phyloP scores from a whole-genome alignment of 2,888 invertebrate genomes.

The Ferdinandea cuprea region DNA sequence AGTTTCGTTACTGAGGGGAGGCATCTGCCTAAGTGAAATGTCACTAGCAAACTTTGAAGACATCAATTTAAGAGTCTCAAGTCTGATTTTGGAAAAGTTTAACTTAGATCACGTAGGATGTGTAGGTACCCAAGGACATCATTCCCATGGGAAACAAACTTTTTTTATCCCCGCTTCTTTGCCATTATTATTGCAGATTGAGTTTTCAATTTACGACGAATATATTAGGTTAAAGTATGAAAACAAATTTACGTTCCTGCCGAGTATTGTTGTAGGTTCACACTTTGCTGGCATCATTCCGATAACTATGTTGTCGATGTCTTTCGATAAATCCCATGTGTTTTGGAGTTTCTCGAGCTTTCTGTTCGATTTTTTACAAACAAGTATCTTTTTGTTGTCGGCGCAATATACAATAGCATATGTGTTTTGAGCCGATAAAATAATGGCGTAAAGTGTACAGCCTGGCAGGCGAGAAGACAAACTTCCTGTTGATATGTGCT shows the following conservation, averaged over 20 bases:
- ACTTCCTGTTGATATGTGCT: conserved; percentile 74
- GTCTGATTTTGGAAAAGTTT: conserved; percentile 12
- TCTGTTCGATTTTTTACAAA: conserved; percentile 9
- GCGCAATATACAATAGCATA: conserved; percentile 39
- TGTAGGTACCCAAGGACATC: background rate
- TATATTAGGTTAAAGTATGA: conserved; percentile 72
- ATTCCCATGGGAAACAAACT: conserved; percentile 23
- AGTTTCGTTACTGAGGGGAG: background rate
- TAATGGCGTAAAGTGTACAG: conserved; percentile 71
- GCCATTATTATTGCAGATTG: conserved; percentile 22
- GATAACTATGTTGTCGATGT: conserved; percentile 71
- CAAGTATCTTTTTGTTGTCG: conserved; percentile 38
- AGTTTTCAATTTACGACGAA: conserved; percentile 72
- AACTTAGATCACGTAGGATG: conserved; percentile 29
- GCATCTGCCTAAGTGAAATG: conserved; percentile 49
- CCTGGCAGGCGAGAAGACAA: conserved; percentile 70
- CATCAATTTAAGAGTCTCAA: conserved; percentile 13
- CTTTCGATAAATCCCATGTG: conserved; percentile 74
- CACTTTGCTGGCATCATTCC: conserved; percentile 67
- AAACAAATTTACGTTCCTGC: conserved; percentile 61
- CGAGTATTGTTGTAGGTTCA: conserved; percentile 51
- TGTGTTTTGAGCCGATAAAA: conserved; percentile 71
- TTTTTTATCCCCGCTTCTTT: conserved; percentile 3
- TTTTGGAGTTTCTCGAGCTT: conserved; percentile 60
- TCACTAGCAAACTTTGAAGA: conserved; percentile 46